phyloP scores from a whole-genome alignment of 2,888 invertebrate genomes.

The Chloroclystis v-ata region DNA sequence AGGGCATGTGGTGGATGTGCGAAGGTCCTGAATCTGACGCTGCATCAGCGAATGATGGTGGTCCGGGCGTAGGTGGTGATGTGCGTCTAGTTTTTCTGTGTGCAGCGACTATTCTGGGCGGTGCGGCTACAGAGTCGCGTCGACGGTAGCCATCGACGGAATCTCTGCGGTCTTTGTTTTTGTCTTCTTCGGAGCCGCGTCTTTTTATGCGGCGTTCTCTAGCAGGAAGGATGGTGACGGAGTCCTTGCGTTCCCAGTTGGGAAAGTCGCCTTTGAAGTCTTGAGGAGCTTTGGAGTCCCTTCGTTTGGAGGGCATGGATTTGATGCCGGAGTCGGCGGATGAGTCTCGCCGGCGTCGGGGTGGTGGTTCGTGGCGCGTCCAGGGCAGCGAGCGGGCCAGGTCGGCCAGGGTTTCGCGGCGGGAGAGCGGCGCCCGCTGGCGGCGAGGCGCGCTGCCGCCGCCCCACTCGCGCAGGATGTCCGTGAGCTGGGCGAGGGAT shows the following conservation, averaged over 20 bases:
- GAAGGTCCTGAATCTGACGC: conserved; percentile 83
- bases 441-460: conserved; percentile 77
- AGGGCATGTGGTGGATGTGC: conserved; percentile 59
- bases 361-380: conserved; percentile 81
- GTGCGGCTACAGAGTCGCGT: conserved; percentile 81
- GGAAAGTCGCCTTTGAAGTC: conserved; percentile 85
- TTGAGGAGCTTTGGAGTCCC: conserved; percentile 84
- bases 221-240: conserved; percentile 74
- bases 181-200: conserved; percentile 81
- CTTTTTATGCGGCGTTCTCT: conserved; percentile 69
- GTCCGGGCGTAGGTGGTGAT: conserved; percentile 63
- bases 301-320: conserved; percentile 83
- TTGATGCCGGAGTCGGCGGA: conserved; percentile 92
- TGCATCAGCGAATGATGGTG: conserved; percentile 75
- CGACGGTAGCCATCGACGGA: conserved; percentile 84
- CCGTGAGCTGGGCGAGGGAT: conserved; percentile 92
- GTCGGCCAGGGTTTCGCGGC: conserved; percentile 92
- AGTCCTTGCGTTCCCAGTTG: conserved; percentile 84
- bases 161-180: conserved; percentile 75
- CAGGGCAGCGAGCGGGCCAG: conserved; percentile 90
- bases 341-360: conserved; percentile 89
- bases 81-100: conserved; percentile 74
- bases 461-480: conserved; percentile 92
- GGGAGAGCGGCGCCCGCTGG: conserved; percentile 83
- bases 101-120: conserved; percentile 80